Base-by-base conservation (phyloP, 2,888 invertebrate species). In the Yponomeuta sedellus region DNA sequence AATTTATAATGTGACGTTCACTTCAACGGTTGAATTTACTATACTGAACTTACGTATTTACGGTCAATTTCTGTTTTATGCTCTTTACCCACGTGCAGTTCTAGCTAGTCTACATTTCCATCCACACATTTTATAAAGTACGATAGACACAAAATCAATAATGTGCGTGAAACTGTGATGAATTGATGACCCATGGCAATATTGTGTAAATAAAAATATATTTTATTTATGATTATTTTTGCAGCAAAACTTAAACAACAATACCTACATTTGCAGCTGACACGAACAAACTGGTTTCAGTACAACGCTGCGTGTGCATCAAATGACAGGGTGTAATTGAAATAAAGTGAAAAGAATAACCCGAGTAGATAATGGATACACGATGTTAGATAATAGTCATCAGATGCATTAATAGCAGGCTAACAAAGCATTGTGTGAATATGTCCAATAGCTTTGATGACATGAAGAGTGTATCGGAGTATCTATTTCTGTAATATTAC, bases 401-500 rank as follows among this genome's bases (percentile, higher is more conserved):
- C 22, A 22, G 59, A 59, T 59, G 11, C 8, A 22, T 20, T 44
- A 44, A 44, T 44, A 44, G 44, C 22, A 10, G 22, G 19, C 20
- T 58, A 58, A 59, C 59, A 59, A 59, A 59, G 59, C 22, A 20
- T 59, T 22, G 25, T 57, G 25, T 25, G 19, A 58, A 19, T 4
- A 58, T 20, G 58, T 58, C 22, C 25, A 59, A 20, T 59, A n/a
- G 59, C 12, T 25, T 67, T 62, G 61, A 67, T 63, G 68, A 58
- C 67, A 66, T 64, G 64, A 64, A 61, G 63, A 67, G 67, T 67
- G 67, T 74, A 72, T 75, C 71, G 67, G 71, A 16, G 16, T 52
- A 52, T 52, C 44, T 16, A 12, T 74, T 71, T 70, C 74, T 20
- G 20, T 25, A 19, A 25, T 59, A 59, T 59, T 59, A 59, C 22